A percentile compares a stretch with the other conserved stretches of the same genome.
Evolutionary conservation across 2,888 invertebrate genomes (phyloP).

Genomic region (Drosophila silvestris): DNA sequence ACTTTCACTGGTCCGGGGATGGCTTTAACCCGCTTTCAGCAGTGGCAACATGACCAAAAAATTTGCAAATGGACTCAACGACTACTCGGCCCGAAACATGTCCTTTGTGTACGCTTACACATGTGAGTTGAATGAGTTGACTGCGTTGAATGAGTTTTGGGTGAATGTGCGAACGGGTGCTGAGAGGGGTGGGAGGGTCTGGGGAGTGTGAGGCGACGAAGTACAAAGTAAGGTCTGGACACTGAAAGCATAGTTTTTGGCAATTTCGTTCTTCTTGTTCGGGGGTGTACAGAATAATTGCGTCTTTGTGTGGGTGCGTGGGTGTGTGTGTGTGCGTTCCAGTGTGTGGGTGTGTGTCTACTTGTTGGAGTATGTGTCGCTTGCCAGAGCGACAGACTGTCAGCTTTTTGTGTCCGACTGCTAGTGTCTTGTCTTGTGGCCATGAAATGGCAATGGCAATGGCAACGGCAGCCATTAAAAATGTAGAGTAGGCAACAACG

Average conservation of each 20-base stretch:
- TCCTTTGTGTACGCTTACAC: slow-evolving; percentile 75
- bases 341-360: slow-evolving; percentile 2
- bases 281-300: slow-evolving; percentile 67
- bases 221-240: slow-evolving; percentile 24
- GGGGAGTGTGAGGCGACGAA: not conserved
- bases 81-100: slow-evolving; percentile 60
- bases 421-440: slow-evolving; percentile 42
- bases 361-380: slow-evolving; percentile 14
- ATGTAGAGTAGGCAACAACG: slow-evolving; percentile 62
- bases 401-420: slow-evolving; percentile 53
- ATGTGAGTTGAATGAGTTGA: slow-evolving; percentile 59
- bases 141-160: slow-evolving; percentile 38
- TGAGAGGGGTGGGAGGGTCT: not conserved
- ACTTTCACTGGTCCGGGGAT: slow-evolving; percentile 49
- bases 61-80: slow-evolving; percentile 77
- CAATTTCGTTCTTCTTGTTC: slow-evolving; percentile 46
- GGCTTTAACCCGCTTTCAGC: slow-evolving; percentile 76
- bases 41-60: slow-evolving; percentile 57
- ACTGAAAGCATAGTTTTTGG: slow-evolving; percentile 51
- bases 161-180: not conserved
- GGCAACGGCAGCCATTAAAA: slow-evolving; percentile 73
- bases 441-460: slow-evolving; percentile 48
- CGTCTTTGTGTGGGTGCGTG: slow-evolving; percentile 47
- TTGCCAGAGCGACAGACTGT: slow-evolving; percentile 42
- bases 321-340: not conserved